Evolutionary conservation across 2,113 vertebrate species (phyloP).

Genomic region (Psilopsiagon aymara): DNA sequence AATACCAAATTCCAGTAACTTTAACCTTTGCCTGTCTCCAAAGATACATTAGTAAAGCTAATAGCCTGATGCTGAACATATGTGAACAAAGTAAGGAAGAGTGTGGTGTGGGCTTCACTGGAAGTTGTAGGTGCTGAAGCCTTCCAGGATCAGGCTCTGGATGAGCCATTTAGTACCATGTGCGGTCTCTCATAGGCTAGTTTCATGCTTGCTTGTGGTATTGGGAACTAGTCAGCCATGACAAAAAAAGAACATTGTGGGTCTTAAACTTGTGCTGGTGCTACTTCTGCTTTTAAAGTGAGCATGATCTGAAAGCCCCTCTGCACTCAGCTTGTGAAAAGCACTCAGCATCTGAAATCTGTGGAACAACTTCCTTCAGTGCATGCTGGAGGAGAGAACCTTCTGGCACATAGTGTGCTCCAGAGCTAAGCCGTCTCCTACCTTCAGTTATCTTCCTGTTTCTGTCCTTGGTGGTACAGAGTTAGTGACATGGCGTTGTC

Average conservation of each 20-base stretch:
- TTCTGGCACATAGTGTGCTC: not conserved
- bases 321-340: not conserved
- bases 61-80: not conserved
- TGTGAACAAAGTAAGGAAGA: not conserved
- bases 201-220: constrained; percentile 28
- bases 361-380: not conserved
- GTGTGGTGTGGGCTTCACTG: not conserved
- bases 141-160: constrained; percentile 12
- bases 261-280: constrained; percentile 36
- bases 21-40: not conserved
- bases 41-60: not conserved
- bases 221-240: constrained; percentile 30
- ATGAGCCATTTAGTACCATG: not conserved
- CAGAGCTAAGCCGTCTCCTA: not conserved
- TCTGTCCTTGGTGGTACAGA: not conserved
- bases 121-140: not conserved
- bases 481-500: not conserved
- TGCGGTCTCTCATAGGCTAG: not conserved
- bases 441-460: not conserved
- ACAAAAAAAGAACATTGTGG: constrained; percentile 40
- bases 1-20: not conserved
- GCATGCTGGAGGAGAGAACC: not conserved
- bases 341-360: not conserved
- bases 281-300: constrained; percentile 69
- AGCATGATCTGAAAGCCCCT: constrained; percentile 50